Base-by-base conservation (phyloP, 2,113 vertebrate genomes). In the Sorex araneus region DNA sequence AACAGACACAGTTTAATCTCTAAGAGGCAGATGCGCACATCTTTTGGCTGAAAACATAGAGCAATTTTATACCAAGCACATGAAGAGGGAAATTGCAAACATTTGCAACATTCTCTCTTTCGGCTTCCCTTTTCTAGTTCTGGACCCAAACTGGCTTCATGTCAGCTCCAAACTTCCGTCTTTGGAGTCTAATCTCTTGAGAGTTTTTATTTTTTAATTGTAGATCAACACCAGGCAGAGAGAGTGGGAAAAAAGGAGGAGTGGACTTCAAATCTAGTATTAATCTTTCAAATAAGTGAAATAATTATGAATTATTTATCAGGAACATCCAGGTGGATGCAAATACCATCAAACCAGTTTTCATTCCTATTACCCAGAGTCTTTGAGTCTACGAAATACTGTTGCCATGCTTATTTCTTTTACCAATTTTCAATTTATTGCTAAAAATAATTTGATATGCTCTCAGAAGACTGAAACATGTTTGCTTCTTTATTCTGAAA, bases 301-400 rank as follows among this genome's bases (percentile, higher is more conserved):
- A 96, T 95, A 95, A 74, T 92, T 95, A 74, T 94, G 86, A 97
- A 97, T 96, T 97, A 96, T 84, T 84, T 97, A 97, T 85, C 94
- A 94, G 96, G 80, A 93, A 94, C 80, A 93, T 82, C 82, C 87
- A 97, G 60, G 91, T 94, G 64, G 80, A 60, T 73, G 28, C 73
- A 91, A 93, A 95, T 92, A 80, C n/a, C 92, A 78, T 79, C 85
- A 28, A 91, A 95, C 73, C 89, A 95, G 86, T 75, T 91, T 86
- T 71, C 78, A 57, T 94, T 94, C 36, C 36, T 16, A 2, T 60
- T 94, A 95, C 0, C 0, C 34, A 74, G 75, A 94, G 12, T 66
- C 89, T 76, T 66, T 32, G 28, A 40, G 77, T 71, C 74, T 78
- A 30, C 10, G 81, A 94, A 96, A 95, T 76, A 70, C 30, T 95